Evolutionary conservation across 2,888 invertebrate species (phyloP), one percentile per base, ranked within the genome.

Genomic region (Agrotis clavis): DNA sequence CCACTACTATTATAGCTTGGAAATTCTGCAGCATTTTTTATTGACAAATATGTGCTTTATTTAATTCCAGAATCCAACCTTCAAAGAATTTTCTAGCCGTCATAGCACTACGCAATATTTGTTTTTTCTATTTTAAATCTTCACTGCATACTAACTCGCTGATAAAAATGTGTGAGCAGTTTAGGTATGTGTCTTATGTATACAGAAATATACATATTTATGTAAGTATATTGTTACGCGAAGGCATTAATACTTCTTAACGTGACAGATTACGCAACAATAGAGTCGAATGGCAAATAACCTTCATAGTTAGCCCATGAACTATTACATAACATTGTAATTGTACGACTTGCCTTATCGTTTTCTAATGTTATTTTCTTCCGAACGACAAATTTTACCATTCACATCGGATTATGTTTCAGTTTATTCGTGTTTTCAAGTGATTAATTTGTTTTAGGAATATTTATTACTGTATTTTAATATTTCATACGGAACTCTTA

Each of bases 211-310:
- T 57, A 77, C 45, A 53, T 45, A 14, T n/a, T n/a, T 71, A 53
- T 35, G 48, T 61, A 30, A 25, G 54, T 64, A 72, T 62, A 75
- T 71, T 66, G 64, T 76, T 79, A 77, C 77, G 79, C 71, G 75
- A 74, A 77, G 64, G 74, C 77, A 86, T 85, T 79, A 77, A 76
- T 77, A 83, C 77, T 79, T 81, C 77, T 76, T 82, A 82, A 82
- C 85, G 84, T 87, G 84, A 85, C 83, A 83, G 78, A 85, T 88
- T 88, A 84, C 81, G 84, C 75, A 89, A 89, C 88, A 84, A 86
- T 87, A 53, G 81, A 79, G 75, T 76, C 79, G 81, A 83, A 80
- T 83, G 74, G 82, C 79, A 84, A 75, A 74, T 83, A 86, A 80
- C 86, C 88, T 89, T 89, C 89, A 77, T 72, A 65, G 81, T 72